Conservation (phyloP, 2,113 vertebrate genomes). For the Synchiropus splendidus region DNA sequence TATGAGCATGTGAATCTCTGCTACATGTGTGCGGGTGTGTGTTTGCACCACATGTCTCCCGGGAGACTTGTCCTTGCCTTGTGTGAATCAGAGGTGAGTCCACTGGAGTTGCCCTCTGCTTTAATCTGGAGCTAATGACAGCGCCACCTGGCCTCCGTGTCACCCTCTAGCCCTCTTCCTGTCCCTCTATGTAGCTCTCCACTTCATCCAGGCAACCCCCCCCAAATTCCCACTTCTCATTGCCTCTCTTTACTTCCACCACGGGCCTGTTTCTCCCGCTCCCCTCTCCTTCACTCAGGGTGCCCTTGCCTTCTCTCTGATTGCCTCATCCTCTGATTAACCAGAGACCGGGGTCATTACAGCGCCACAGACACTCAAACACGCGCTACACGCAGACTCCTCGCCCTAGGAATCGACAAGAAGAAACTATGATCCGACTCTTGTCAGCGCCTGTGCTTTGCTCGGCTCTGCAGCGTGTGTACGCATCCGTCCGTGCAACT, state of each 20-base stretch:
- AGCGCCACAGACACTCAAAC: constrained; percentile 23
- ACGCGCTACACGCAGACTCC: constrained; percentile 17
- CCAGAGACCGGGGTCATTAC: constrained; percentile 19
- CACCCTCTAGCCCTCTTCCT: neutral
- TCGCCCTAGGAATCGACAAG: constrained; percentile 12
- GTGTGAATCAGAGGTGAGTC: constrained; percentile 62
- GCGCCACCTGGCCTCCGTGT: constrained; percentile 41
- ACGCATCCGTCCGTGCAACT: constrained; percentile 15
- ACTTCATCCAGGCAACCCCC: constrained; percentile 15
- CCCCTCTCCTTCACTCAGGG: constrained; percentile 22
- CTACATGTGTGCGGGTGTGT: constrained; percentile 9
- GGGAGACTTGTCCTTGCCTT: constrained; percentile 54
- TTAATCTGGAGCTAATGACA: constrained; percentile 61
- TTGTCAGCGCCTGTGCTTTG: constrained; percentile 13
- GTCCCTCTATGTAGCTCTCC: constrained; percentile 9
- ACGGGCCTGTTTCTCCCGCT: constrained; percentile 14
- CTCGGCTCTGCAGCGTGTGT: constrained; percentile 24
- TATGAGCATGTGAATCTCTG: constrained; percentile 44
- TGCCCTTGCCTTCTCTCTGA: constrained; percentile 38
- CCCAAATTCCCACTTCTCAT: constrained; percentile 34
- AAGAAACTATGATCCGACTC: constrained; percentile 9
- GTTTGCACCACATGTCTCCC: constrained; percentile 16
- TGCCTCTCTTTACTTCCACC: constrained; percentile 19
- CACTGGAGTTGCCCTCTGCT: constrained; percentile 53
- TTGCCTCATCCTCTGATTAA: constrained; percentile 34